Conservation (phyloP, 2,113 vertebrate genomes). For the Sinocyclocheilus anshuiensis region DNA sequence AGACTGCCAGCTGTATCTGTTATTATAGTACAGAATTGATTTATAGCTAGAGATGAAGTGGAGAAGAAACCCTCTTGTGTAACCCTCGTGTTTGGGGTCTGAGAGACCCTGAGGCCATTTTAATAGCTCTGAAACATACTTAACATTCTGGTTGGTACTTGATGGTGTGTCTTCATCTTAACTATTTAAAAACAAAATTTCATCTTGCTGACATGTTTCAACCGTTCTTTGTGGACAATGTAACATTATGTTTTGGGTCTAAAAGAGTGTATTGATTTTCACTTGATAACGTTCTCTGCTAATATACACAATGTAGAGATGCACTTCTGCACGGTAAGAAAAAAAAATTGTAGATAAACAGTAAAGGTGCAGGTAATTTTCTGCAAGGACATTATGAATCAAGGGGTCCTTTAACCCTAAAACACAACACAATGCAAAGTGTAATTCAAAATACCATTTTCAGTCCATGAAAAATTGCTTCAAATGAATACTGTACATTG, state of each 20-base stretch:
- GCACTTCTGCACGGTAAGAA: neutral
- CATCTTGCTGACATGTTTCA: neutral
- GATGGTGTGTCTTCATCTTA: neutral
- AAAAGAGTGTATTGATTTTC: neutral
- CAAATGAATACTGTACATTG: too few species aligned
- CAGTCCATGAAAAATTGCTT: neutral
- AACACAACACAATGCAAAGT: too few species aligned
- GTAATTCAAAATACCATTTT: neutral
- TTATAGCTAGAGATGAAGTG: neutral
- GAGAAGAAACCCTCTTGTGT: neutral
- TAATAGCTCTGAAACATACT: neutral
- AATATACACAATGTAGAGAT: neutral
- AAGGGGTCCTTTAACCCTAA: neutral
- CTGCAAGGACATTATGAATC: too few species aligned
- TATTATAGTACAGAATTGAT: neutral
- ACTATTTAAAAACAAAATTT: neutral
- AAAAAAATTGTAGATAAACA: too few species aligned
- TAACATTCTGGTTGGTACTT: neutral
- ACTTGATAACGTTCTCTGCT: neutral
- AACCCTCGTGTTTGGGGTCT: neutral
- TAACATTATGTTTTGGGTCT: neutral
- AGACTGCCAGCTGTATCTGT: slow-evolving; percentile 27
- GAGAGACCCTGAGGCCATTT: neutral
- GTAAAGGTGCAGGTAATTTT: neutral
- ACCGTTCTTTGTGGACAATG: neutral